Conservation (phyloP, 2,888 invertebrate genomes). For the Platypus cylindrus region DNA sequence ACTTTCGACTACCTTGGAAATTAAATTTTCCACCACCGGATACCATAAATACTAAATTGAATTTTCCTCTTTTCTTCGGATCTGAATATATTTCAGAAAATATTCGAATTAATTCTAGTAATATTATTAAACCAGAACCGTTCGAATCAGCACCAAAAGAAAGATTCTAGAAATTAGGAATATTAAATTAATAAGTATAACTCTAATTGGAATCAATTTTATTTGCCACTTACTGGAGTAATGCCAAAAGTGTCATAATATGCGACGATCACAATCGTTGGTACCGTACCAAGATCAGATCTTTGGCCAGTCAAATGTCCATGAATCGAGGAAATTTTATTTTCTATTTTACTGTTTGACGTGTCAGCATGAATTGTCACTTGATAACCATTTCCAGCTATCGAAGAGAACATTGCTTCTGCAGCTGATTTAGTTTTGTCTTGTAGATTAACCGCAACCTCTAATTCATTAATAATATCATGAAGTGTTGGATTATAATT, state of each 20-base stretch:
- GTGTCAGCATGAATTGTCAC: slow-evolving; percentile 69
- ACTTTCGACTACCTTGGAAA: slow-evolving; percentile 91
- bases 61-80: slow-evolving; percentile 56
- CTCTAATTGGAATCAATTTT: slow-evolving; percentile 2
- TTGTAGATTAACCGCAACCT: slow-evolving; percentile 52
- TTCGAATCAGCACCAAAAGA: slow-evolving; percentile 86
- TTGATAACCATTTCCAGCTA: slow-evolving; percentile 93
- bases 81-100: slow-evolving; percentile 78
- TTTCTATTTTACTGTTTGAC: slow-evolving; percentile 58
- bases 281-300: slow-evolving; percentile 46
- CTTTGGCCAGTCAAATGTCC: slow-evolving; percentile 70
- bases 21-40: slow-evolving; percentile 87
- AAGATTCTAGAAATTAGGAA: slow-evolving; percentile 50
- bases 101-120: slow-evolving; percentile 76
- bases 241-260: slow-evolving; percentile 87
- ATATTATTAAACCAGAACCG: slow-evolving; percentile 77
- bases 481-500: slow-evolving; percentile 61
- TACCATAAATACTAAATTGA: slow-evolving; percentile 75
- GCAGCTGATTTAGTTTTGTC: slow-evolving; percentile 65
- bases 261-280: slow-evolving; percentile 82
- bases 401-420: slow-evolving; percentile 70
- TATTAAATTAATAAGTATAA: slow-evolving; percentile 1
- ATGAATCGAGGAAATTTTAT: slow-evolving; percentile 75
- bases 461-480: slow-evolving; percentile 63
- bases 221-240: slow-evolving; percentile 68